phyloP scores from a whole-genome alignment of 2,113 vertebrate species.

The Barnardius zonarius region DNA sequence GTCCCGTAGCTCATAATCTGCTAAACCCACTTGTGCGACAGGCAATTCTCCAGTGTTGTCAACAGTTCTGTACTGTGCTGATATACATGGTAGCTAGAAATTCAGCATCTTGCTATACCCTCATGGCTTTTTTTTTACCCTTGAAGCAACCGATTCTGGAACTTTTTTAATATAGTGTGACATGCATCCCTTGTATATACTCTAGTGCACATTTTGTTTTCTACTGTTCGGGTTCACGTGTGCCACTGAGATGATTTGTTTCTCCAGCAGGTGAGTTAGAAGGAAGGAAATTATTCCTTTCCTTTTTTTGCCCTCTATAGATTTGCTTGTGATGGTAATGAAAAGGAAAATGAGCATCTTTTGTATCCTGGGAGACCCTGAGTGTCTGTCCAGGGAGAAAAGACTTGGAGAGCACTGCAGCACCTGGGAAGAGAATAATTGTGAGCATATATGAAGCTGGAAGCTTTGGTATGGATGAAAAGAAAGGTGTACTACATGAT shows the following conservation, averaged over 20 bases:
- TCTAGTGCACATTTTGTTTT: background rate
- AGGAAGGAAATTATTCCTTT: background rate
- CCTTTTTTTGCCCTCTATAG: background rate
- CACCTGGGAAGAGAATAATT: background rate
- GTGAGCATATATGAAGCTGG: background rate
- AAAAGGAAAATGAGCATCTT: background rate
- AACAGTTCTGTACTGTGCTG: background rate
- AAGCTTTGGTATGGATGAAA: background rate
- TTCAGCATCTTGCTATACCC: background rate
- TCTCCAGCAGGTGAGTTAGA: background rate
- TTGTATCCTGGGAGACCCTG: background rate
- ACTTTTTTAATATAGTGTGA: background rate
- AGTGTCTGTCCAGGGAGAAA: accelerated
- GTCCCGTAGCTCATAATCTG: background rate
- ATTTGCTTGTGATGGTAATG: background rate
- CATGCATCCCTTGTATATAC: background rate
- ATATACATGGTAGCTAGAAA: background rate
- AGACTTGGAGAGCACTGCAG: background rate
- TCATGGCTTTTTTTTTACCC: background rate
- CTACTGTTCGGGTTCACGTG: background rate
- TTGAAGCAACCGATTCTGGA: background rate
- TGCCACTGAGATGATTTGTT: background rate
- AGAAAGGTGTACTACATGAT: background rate
- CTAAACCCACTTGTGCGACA: background rate
- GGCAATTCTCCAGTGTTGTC: background rate